These are phyloP conservation scores for Camponotus fellah DNA, from an alignment of 2,888 invertebrate genomes.

Conservation along the genomic window DNA sequence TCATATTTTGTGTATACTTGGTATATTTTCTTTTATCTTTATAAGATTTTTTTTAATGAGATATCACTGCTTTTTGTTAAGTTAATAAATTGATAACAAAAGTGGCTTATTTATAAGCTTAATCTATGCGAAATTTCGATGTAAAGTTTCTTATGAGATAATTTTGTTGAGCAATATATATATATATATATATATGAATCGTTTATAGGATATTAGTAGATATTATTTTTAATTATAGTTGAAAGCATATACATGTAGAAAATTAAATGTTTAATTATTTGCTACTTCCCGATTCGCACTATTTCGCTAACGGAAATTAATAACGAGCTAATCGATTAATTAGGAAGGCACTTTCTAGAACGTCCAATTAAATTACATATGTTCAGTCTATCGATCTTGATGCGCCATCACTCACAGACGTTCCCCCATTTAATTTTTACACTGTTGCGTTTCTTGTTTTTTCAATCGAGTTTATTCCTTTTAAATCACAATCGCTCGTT, in stretches of 20 bases:
- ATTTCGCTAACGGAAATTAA: conserved; percentile 33
- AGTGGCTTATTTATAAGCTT: too few relatives aligned
- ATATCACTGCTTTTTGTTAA: too few relatives aligned
- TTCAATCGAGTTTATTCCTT: conserved; percentile 72
- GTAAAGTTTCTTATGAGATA: too few relatives aligned
- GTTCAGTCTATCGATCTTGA: conserved; percentile 59
- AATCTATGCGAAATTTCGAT: too few relatives aligned
- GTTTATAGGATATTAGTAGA: not conserved
- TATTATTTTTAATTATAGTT: not conserved
- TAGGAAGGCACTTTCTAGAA: conserved; percentile 71
- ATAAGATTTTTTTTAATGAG: too few relatives aligned
- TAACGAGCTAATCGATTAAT: conserved; percentile 65
- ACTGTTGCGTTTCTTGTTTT: conserved; percentile 61
- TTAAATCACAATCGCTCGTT: conserved; percentile 69
- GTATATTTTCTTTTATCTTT: too few relatives aligned
- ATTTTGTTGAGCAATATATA: too few relatives aligned
- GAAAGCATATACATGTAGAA: not conserved
- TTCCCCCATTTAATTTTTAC: conserved; percentile 62
- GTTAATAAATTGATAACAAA: too few relatives aligned
- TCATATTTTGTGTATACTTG: too few relatives aligned
- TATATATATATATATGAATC: not conserved
- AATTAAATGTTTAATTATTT: conserved; percentile 41
- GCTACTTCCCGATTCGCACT: conserved; percentile 15
- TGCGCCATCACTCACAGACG: conserved; percentile 65
- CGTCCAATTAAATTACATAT: conserved; percentile 68